Conservation (phyloP, 2,113 vertebrate genomes). For the Heliornis fulica region DNA sequence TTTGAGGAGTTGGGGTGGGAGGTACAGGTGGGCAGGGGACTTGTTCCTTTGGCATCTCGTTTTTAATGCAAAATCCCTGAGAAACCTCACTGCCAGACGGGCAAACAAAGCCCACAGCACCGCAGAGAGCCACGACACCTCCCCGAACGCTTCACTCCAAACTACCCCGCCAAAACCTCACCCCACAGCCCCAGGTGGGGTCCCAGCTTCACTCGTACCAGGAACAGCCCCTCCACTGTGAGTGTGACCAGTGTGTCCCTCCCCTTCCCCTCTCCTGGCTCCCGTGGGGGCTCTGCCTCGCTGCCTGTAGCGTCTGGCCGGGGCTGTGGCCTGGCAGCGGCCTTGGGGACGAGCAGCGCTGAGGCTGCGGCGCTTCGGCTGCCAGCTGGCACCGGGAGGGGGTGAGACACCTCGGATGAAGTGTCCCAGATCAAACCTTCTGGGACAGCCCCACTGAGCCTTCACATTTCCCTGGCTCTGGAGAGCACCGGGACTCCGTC, state of each 20-base stretch:
- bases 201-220: background rate
- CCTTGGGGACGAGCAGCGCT: background rate
- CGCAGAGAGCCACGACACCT: background rate
- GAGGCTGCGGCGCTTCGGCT: fast-evolving
- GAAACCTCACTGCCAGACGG: background rate
- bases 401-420: background rate
- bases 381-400: background rate
- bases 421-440: background rate
- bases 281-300: background rate
- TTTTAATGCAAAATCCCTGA: background rate
- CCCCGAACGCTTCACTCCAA: background rate
- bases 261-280: background rate
- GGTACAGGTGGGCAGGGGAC: background rate
- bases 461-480: fast-evolving
- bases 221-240: too few relatives aligned
- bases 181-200: background rate
- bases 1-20: too few relatives aligned
- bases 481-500: background rate
- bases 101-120: background rate
- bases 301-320: background rate
- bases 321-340: background rate
- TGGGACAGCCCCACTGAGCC: background rate
- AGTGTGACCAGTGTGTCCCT: too few relatives aligned
- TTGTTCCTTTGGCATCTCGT: background rate
- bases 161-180: background rate